phyloP scores from a whole-genome alignment of 2,797 vertebrate genomes.

The Phrynocephalus vlangalii region DNA sequence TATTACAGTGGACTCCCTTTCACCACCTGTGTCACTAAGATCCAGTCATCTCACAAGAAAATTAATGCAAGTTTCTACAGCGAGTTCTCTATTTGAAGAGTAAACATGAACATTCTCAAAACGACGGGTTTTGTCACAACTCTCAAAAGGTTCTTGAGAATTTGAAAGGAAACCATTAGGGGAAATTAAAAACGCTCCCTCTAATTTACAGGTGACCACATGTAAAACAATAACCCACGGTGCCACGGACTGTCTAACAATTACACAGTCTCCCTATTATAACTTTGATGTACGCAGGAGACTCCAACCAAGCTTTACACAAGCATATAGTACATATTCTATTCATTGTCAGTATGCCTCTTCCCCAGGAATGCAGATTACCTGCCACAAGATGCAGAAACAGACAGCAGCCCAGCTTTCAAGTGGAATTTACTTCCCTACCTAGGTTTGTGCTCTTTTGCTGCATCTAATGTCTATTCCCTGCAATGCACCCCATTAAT shows the following conservation, averaged over 20 bases:
- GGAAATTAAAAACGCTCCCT: neutral
- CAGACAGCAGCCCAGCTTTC: neutral
- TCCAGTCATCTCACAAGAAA: neutral
- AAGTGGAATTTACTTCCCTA: neutral
- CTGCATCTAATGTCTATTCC: too few species aligned
- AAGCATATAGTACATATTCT: neutral
- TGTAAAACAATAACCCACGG: constrained; percentile 13
- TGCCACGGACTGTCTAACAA: constrained; percentile 4
- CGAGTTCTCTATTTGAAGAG: neutral
- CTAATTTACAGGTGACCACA: constrained; percentile 22
- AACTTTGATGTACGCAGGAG: neutral
- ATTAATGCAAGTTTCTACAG: neutral
- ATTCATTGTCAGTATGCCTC: neutral
- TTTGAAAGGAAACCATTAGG: neutral
- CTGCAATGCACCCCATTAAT: neutral
- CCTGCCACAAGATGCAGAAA: too few species aligned
- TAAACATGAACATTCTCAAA: neutral
- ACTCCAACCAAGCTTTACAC: constrained; percentile 3
- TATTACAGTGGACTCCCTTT: neutral
- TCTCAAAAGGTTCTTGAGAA: neutral
- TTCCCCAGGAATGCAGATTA: neutral
- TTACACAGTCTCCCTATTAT: neutral
- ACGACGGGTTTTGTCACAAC: neutral
- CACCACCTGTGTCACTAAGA: too few species aligned
- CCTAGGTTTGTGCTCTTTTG: neutral